Evolutionary conservation across 2,113 vertebrate species (phyloP).

Genomic region (Crotalus tigris): DNA sequence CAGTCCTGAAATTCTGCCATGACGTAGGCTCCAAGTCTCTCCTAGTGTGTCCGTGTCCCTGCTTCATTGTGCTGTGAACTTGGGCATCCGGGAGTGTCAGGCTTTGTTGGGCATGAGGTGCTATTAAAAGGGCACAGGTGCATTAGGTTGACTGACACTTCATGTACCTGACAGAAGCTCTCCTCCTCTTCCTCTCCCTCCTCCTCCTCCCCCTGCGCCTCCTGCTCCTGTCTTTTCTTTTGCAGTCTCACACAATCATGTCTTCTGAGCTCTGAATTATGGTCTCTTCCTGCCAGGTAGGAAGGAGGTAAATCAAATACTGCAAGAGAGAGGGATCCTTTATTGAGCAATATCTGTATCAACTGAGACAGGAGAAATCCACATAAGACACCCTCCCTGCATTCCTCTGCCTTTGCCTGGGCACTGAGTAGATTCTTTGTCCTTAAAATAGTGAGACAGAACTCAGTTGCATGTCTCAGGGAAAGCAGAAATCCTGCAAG

Average conservation of each 20-base stretch:
- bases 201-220: too few relatives aligned
- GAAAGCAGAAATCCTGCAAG: not conserved
- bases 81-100: not conserved
- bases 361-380: not conserved
- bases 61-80: too few relatives aligned
- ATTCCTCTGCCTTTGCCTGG: not conserved
- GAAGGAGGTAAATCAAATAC: not conserved
- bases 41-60: not conserved
- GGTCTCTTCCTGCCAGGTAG: not conserved
- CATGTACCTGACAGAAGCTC: not conserved
- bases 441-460: not conserved
- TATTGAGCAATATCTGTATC: not conserved
- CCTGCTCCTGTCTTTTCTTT: too few relatives aligned
- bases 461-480: not conserved
- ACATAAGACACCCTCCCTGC: not conserved
- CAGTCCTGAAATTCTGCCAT: not conserved
- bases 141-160: not conserved
- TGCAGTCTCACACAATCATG: not conserved
- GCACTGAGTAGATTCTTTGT: not conserved
- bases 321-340: too few relatives aligned
- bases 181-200: not conserved
- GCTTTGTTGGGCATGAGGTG: not conserved
- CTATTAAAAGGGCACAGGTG: not conserved
- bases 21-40: not conserved
- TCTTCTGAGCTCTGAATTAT: not conserved